Percentiles rank a stretch among this genome's conserved stretches.
Conservation (phyloP, 2,797 vertebrate genomes). For the Microctenopoma steveboyesi region DNA sequence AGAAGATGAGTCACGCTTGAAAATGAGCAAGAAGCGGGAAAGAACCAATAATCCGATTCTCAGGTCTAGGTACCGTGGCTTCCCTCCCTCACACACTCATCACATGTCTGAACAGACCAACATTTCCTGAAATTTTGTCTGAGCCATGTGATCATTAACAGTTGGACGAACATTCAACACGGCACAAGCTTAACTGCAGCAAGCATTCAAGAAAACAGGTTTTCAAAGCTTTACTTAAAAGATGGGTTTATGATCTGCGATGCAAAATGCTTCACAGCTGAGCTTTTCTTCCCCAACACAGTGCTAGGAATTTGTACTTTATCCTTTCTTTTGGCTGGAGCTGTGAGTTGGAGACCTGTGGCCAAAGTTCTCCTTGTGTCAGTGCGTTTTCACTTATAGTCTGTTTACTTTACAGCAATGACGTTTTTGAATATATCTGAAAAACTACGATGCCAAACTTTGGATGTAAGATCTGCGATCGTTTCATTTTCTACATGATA, state of each 20-base stretch:
- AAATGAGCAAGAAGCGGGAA: neutral
- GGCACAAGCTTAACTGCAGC: neutral
- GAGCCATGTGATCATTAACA: constrained; percentile 20
- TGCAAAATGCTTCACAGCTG: constrained; percentile 1
- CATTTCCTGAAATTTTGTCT: constrained; percentile 20
- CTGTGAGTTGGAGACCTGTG: constrained; percentile 75
- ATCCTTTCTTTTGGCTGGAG: constrained; percentile 26
- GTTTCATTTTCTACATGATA: too few relatives aligned
- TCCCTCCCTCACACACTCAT: constrained; percentile 28
- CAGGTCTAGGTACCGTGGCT: neutral
- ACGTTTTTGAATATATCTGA: neutral
- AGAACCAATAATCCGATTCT: neutral
- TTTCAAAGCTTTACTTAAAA: neutral
- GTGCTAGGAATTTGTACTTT: constrained; percentile 42
- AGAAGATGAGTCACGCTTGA: neutral
- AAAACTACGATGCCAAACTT: neutral
- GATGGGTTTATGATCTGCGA: neutral
- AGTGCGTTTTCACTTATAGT: constrained; percentile 34
- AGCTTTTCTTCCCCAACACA: neutral
- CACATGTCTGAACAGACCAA: constrained; percentile 31
- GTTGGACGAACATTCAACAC: constrained; percentile 9
- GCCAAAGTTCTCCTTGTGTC: constrained; percentile 77
- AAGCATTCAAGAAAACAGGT: neutral
- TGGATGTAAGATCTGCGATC: neutral
- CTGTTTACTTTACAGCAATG: constrained; percentile 46